Conservation (phyloP, 2,888 invertebrate species). For the Tineola bisselliella region DNA sequence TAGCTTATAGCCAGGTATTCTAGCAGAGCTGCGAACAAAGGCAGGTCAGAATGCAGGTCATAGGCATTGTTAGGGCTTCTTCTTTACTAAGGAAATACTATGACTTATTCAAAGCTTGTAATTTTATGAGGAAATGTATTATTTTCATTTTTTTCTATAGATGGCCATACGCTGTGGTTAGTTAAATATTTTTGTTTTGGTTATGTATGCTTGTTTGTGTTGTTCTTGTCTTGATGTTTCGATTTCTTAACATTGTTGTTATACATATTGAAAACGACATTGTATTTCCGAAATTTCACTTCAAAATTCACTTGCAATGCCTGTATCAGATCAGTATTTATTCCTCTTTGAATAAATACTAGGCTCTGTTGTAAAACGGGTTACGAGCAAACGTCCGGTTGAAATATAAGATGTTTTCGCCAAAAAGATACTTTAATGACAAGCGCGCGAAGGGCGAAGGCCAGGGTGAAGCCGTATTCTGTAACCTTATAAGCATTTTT, state of each 20-base stretch:
- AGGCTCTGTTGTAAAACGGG: not conserved
- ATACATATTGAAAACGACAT: too few relatives aligned
- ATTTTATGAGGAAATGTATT: too few relatives aligned
- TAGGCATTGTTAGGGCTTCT: slow-evolving; percentile 8
- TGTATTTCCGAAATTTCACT: too few relatives aligned
- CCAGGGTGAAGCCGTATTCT: slow-evolving; percentile 10
- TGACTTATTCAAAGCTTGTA: not conserved
- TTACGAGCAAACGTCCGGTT: slow-evolving; percentile 13
- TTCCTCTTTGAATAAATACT: not conserved
- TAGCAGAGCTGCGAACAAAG: not conserved
- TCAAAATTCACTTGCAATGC: too few relatives aligned
- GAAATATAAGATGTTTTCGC: slow-evolving; percentile 16
- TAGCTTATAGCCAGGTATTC: not conserved
- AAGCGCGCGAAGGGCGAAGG: slow-evolving; percentile 1
- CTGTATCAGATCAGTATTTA: not conserved
- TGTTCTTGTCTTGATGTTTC: too few relatives aligned
- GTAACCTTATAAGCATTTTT: not conserved
- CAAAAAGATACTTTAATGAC: not conserved
- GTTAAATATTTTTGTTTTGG: too few relatives aligned
- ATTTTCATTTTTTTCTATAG: too few relatives aligned
- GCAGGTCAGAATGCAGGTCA: slow-evolving; percentile 4
- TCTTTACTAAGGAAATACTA: not conserved
- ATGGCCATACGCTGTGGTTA: too few relatives aligned
- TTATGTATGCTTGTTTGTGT: too few relatives aligned
- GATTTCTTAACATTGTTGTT: too few relatives aligned